Percentiles rank a stretch among this genome's conserved stretches.
Evolutionary conservation across 2,797 vertebrate genomes (phyloP).

Genomic region (Falco peregrinus): DNA sequence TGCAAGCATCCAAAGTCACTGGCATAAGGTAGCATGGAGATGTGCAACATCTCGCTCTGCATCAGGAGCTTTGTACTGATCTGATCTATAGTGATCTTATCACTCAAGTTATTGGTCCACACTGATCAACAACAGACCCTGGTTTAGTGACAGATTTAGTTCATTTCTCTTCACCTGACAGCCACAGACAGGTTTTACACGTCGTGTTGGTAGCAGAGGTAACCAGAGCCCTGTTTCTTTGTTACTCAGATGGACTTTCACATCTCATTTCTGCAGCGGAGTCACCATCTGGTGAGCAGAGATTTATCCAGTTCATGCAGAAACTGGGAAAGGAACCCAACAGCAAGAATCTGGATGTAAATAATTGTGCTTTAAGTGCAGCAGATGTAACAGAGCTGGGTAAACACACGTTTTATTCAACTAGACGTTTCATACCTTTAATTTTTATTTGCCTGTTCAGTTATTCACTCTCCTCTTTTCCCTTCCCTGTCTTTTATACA

Average conservation of each 20-base stretch:
- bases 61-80: background rate
- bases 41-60: background rate
- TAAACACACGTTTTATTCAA: slow-evolving; percentile 49
- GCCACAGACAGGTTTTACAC: background rate
- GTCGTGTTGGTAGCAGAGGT: background rate
- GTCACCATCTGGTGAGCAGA: slow-evolving; percentile 71
- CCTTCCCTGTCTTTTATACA: background rate
- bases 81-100: background rate
- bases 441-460: background rate
- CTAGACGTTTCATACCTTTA: background rate
- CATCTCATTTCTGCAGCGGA: slow-evolving; percentile 43
- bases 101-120: background rate
- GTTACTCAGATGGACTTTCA: slow-evolving; percentile 57
- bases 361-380: slow-evolving; percentile 81
- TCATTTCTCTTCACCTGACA: background rate
- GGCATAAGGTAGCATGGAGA: background rate
- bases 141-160: background rate
- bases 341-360: slow-evolving; percentile 77
- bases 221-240: background rate
- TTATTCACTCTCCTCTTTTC: background rate
- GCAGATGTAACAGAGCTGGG: slow-evolving; percentile 82
- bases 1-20: background rate
- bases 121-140: background rate
- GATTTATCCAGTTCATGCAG: slow-evolving; percentile 80
- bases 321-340: slow-evolving; percentile 81